Evolutionary conservation across 2,888 invertebrate genomes (phyloP), one percentile per base, ranked within the genome.

Genomic region (Tenthredo notha): DNA sequence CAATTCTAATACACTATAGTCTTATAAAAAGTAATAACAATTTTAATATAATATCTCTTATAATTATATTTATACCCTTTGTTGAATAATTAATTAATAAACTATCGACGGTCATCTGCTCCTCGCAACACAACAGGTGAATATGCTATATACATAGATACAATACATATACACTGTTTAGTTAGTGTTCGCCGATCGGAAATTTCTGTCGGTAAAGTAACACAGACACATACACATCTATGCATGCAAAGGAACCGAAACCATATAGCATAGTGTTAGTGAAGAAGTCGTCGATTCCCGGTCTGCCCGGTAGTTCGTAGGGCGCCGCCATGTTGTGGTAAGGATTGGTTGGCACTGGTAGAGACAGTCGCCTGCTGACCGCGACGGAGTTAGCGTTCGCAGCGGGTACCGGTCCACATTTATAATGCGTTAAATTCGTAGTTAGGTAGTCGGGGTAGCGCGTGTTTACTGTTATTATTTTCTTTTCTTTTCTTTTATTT

Each of bases 351-450:
- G 87, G 88, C 37, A 37, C 37, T 37, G 0, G 37, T 7, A 37
- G 37, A 37, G 37, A 7, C 90, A 93, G 93, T 93, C 92, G 92
- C 92, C 90, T 91, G 91, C 90, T 92, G 92, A 92, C 91, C 91
- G 93, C 93, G 92, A 92, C 91, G 92, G 92, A 90, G 91, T 91
- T 84, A 88, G 90, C 87, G 88, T 90, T 78, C 89, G 82, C 87
- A 80, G 88, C 88, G 88, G 87, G 89, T 90, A 89, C 89, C 89
- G 92, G 92, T 92, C 90, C 91, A 89, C 91, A 87, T 90, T 50
- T 61, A 37, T 74, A 82, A 74, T 37, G 84, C 74, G 72, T 67
- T 67, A 1, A 67, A 67, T 67, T 85, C 72, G 86, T 83, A 86
- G 88, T 88, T 85, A n/a, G 84, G 86, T 70, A 47, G 74, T 74